phyloP scores from a whole-genome alignment of 2,888 invertebrate genomes.

The Drosophila anomalata region DNA sequence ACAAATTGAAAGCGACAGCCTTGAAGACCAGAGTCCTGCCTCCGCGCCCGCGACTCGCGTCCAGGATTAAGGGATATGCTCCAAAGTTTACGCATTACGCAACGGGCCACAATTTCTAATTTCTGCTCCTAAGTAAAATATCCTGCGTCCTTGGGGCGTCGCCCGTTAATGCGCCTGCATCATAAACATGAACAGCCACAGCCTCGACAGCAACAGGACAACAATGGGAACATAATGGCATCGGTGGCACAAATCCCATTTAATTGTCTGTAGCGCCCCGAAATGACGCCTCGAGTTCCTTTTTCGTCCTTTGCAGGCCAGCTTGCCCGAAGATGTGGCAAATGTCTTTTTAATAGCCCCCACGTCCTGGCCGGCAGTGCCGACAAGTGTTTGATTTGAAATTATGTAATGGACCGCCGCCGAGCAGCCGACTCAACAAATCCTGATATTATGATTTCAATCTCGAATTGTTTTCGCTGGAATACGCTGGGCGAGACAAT shows the following conservation, averaged over 20 bases:
- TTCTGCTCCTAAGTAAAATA: slow-evolving; percentile 55
- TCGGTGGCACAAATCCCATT: slow-evolving; percentile 76
- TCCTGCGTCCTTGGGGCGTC: slow-evolving; percentile 4
- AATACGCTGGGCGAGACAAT: background rate
- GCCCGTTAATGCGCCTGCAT: slow-evolving; percentile 58
- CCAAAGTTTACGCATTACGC: slow-evolving; percentile 16
- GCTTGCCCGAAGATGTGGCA: slow-evolving; percentile 32
- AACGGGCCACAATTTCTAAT: slow-evolving; percentile 44
- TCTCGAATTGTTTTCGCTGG: background rate
- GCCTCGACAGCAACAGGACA: slow-evolving; percentile 38
- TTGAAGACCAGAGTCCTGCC: background rate
- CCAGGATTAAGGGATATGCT: background rate
- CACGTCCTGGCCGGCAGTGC: slow-evolving; percentile 9
- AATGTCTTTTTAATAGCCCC: slow-evolving; percentile 65
- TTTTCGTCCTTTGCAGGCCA: background rate
- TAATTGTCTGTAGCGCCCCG: slow-evolving; percentile 57
- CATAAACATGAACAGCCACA: slow-evolving; percentile 64
- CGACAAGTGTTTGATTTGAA: slow-evolving; percentile 66
- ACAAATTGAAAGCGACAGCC: slow-evolving; percentile 50
- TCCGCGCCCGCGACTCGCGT: background rate
- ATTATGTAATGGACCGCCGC: slow-evolving; percentile 49
- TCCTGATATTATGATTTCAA: slow-evolving; percentile 32
- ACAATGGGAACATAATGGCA: slow-evolving; percentile 42
- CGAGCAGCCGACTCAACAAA: slow-evolving; percentile 6
- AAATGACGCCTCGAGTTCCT: slow-evolving; percentile 10